phyloP scores from a whole-genome alignment of 1,140 invertebrate species.

The Cephus cinctus region DNA sequence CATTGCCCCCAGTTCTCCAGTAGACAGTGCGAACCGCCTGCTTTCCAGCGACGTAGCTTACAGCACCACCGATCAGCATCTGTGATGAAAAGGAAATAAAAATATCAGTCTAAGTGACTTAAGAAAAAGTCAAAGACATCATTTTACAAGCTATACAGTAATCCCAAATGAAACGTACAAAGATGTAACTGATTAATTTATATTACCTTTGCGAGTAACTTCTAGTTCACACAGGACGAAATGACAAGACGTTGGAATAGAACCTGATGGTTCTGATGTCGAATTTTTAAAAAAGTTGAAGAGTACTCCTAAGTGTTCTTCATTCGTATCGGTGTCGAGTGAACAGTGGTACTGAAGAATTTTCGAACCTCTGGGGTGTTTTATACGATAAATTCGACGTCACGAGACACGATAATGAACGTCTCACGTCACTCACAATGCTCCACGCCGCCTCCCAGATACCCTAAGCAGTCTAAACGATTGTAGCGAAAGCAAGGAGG shows the following conservation, averaged over 20 bases:
- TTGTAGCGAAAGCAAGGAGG: too few relatives aligned
- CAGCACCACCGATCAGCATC: constrained; percentile 58
- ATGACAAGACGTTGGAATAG: constrained; percentile 26
- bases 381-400: constrained; percentile 27
- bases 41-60: constrained; percentile 67
- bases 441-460: too few relatives aligned
- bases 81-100: constrained; percentile 13
- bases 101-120: not conserved
- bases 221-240: constrained; percentile 11
- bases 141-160: not conserved
- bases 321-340: constrained; percentile 10
- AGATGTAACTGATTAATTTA: not conserved
- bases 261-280: constrained; percentile 21
- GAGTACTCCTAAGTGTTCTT: constrained; percentile 9
- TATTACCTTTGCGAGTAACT: constrained; percentile 22
- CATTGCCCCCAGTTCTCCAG: constrained; percentile 61
- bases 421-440: constrained; percentile 3
- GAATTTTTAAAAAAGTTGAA: not conserved
- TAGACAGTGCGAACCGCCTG: constrained; percentile 72
- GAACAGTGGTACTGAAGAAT: constrained; percentile 20
- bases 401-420: not conserved
- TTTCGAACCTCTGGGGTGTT: constrained; percentile 17
- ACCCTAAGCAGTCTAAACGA: too few relatives aligned
- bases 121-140: constrained; percentile 3
- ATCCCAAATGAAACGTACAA: not conserved